Conservation (phyloP, 2,888 invertebrate genomes). For the Carabus problematicus region DNA sequence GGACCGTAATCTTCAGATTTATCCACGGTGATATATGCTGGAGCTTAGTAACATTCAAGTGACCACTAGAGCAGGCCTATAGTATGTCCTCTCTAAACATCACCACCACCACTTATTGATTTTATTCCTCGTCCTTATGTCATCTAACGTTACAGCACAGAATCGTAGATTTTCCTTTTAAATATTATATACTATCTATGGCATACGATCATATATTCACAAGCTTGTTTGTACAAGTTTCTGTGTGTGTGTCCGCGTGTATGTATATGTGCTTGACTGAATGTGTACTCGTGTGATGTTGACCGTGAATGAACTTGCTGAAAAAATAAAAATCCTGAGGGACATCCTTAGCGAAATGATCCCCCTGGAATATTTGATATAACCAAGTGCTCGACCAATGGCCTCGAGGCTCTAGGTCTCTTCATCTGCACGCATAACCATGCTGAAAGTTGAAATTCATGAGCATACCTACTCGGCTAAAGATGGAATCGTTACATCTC, state of each 20-base stretch:
- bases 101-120: constrained; percentile 24
- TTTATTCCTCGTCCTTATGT: constrained; percentile 17
- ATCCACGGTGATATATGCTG: constrained; percentile 27
- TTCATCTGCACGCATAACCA: constrained; percentile 3
- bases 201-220: neutral
- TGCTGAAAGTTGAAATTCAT: constrained; percentile 1
- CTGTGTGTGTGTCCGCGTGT: constrained; percentile 25
- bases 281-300: constrained; percentile 8
- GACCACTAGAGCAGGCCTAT: constrained; percentile 22
- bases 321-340: constrained; percentile 28
- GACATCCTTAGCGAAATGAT: constrained; percentile 19
- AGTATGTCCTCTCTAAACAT: constrained; percentile 30
- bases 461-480: neutral
- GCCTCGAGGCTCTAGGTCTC: neutral
- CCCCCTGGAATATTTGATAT: constrained; percentile 30
- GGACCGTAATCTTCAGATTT: constrained; percentile 31
- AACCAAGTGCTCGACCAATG: neutral
- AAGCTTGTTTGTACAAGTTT: constrained; percentile 20
- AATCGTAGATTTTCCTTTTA: neutral
- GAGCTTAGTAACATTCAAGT: constrained; percentile 33
- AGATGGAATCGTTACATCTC: neutral
- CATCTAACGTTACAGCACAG: neutral
- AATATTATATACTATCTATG: no score
- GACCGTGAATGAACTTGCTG: constrained; percentile 22
- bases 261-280: constrained; percentile 12